phyloP scores from a whole-genome alignment of 2,113 vertebrate species.

The Melospiza georgiana region DNA sequence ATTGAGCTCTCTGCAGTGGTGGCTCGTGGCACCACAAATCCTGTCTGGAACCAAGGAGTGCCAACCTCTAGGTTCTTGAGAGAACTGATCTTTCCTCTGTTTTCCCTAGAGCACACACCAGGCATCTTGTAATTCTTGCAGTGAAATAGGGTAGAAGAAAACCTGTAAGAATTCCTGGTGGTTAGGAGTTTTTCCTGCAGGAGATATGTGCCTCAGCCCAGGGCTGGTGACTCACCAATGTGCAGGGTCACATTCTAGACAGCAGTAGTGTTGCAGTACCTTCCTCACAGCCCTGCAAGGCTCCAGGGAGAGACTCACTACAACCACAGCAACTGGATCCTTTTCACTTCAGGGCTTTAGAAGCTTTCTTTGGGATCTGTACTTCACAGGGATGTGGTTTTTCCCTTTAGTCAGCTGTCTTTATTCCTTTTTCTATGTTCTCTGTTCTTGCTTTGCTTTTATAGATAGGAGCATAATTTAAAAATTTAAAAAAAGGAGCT shows the following conservation, averaged over 20 bases:
- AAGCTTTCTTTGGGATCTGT: not conserved
- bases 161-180: not conserved
- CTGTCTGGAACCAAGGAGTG: not conserved
- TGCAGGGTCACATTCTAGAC: not conserved
- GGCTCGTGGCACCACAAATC: not conserved
- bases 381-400: not conserved
- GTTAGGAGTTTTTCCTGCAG: not conserved
- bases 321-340: not conserved
- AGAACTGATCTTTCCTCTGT: not conserved
- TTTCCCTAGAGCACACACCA: not conserved
- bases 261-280: not conserved
- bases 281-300: not conserved
- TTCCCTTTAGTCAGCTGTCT: conserved; percentile 37
- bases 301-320: not conserved
- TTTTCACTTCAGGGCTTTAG: not conserved
- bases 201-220: fast-evolving
- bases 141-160: not conserved
- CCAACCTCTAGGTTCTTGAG: not conserved
- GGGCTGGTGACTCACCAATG: fast-evolving
- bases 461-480: not conserved
- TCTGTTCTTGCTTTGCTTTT: not conserved
- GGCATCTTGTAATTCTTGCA: not conserved
- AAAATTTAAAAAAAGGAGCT: not conserved
- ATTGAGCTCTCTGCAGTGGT: conserved; percentile 3
- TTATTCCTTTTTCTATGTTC: conserved; percentile 16